phyloP scores from a whole-genome alignment of 2,888 invertebrate species.

The Andrena camellia region DNA sequence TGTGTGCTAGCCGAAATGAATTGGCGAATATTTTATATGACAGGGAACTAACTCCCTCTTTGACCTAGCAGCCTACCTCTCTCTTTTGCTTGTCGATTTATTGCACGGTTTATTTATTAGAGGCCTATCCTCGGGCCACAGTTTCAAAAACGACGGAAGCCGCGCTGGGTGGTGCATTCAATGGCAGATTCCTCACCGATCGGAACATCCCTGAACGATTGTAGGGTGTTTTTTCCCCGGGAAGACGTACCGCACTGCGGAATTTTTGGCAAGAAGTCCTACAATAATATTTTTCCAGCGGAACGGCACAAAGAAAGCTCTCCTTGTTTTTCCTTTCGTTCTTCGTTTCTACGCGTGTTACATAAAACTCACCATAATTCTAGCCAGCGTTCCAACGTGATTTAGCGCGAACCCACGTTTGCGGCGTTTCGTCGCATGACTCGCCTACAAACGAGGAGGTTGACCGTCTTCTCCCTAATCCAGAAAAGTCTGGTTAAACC shows the following conservation, averaged over 20 bases:
- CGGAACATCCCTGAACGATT: slow-evolving; percentile 1
- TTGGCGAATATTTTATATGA: slow-evolving; percentile 82
- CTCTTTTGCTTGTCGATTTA: slow-evolving; percentile 55
- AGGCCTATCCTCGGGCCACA: slow-evolving; percentile 23
- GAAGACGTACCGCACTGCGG: slow-evolving; percentile 17
- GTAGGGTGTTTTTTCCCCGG: not conserved
- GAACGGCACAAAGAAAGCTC: slow-evolving; percentile 51
- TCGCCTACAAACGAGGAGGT: slow-evolving; percentile 49
- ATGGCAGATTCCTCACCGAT: not conserved
- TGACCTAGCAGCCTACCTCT: slow-evolving; percentile 27
- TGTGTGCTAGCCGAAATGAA: slow-evolving; percentile 81
- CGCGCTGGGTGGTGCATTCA: not conserved
- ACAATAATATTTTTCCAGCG: slow-evolving; percentile 68
- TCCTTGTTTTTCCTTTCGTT: slow-evolving; percentile 24
- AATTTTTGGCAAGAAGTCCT: slow-evolving; percentile 62
- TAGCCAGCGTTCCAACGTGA: slow-evolving; percentile 60
- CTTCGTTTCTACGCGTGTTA: slow-evolving; percentile 52
- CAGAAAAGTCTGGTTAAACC: slow-evolving; percentile 60
- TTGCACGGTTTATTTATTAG: slow-evolving; percentile 64
- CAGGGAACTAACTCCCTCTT: slow-evolving; percentile 59
- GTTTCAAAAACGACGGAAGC: not conserved
- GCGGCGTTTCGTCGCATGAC: slow-evolving; percentile 57
- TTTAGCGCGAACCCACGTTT: slow-evolving; percentile 67
- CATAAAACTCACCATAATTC: slow-evolving; percentile 69
- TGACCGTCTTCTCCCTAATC: slow-evolving; percentile 56